Conservation (phyloP, 2,888 invertebrate genomes). For the Hartigia nigra region DNA sequence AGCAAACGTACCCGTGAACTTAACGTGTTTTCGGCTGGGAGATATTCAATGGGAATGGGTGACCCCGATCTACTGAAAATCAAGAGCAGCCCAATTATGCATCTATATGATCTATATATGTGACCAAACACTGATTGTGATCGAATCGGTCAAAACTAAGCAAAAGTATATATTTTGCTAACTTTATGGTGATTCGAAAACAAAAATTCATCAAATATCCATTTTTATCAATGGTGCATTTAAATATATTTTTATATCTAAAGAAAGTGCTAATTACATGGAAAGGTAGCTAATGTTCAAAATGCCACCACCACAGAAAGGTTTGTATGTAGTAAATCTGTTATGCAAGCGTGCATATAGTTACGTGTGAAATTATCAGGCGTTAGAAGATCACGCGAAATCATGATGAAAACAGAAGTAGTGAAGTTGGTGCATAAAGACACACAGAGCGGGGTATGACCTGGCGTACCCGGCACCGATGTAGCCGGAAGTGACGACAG, state of each 20-base stretch:
- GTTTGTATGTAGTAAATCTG: background rate
- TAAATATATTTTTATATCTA: background rate
- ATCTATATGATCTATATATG: background rate
- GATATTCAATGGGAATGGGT: constrained; percentile 91
- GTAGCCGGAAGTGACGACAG: constrained; percentile 92
- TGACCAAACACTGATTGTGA: background rate
- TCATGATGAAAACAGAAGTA: background rate
- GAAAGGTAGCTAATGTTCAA: background rate
- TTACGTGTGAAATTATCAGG: background rate
- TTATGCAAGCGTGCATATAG: background rate
- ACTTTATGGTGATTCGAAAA: background rate
- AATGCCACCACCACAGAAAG: background rate
- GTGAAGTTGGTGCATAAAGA: background rate
- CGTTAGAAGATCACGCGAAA: background rate
- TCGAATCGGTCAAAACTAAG: background rate
- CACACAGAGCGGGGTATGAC: constrained; percentile 9
- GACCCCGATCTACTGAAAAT: constrained; percentile 80
- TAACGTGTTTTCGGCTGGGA: constrained; percentile 90
- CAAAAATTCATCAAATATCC: background rate
- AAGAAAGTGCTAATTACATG: background rate
- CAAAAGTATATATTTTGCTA: background rate
- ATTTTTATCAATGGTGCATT: background rate
- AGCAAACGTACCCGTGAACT: constrained; percentile 88
- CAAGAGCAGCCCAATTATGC: background rate
- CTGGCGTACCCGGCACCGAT: constrained; percentile 86